Evolutionary conservation across 2,888 invertebrate species (phyloP), one percentile per base, ranked within the genome.

Genomic region (Molanna angustata): DNA sequence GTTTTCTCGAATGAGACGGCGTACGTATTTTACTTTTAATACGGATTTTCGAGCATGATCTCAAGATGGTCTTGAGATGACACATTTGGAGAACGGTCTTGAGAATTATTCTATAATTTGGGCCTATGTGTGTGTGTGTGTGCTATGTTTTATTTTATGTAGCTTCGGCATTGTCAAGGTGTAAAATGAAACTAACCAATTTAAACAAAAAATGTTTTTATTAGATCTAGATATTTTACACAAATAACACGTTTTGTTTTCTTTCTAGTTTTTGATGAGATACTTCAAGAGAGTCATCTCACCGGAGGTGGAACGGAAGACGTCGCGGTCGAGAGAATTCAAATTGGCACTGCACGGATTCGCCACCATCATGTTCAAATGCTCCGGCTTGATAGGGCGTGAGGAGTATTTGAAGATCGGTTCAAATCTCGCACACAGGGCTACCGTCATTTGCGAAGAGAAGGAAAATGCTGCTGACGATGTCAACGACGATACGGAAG

Each of bases 251-350:
- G n/a, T 32, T 31, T 4, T 46, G 11, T 14, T 31, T 45, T 22
- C 2, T 22, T 52, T 53, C 22, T 42, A 58, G 58, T 54, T 46
- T 43, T 45, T 58, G 6, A 53, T 58, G 53, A 22, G 27, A 16
- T 49, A 58, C 37, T 58, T 58, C 40, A 56, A 56, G 44, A 27
- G 16, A 1, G 20, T 42, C 4, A 44, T 54, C 4, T 42, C 22
- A 2, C 47, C 42, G 13, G 40, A 37, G 11, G 2, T 18, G 4
- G 3, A 7, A 14, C 33, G 18, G 4, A n/a, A n/a, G n/a, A n/a
- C 11, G 6, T n/a, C 43, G 11, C 13, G 14, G 4, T 42, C 42
- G 2, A 20, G 22, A 16, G 43, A 53, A 20, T 17, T 31, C 2
- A 56, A 56, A 9, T 9, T 52, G 18, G 49, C 56, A 2, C 20